Evolutionary conservation across 2,797 vertebrate genomes (phyloP), one percentile per base, ranked within the genome.

Genomic region (Acanthis flammea): DNA sequence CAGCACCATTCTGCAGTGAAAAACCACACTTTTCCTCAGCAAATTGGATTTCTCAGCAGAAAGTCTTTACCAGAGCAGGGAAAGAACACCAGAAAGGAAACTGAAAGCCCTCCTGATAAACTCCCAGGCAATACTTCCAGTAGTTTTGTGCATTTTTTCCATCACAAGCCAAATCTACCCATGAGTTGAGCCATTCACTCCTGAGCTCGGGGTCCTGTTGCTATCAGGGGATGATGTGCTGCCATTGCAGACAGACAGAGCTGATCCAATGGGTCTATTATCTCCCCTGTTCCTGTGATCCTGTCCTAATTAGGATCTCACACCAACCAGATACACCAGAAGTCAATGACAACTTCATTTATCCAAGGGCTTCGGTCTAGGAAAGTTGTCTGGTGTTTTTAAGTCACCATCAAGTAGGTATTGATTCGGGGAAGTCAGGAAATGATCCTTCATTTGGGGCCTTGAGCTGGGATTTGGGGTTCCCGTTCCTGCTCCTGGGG

Each of bases 261-360:
- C 65, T 67, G 95, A 91, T 65, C 95, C 94, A 94, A 92, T 48
- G 81, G 94, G 93, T 95, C 88, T 87, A 89, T 96, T 94, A 94
- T 77, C 86, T 85, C 67, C 71, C 50, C 73, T 3, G 22, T 75
- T 79, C 71, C 78, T 42, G 50, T 54, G 94, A 97, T 95, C 94
- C 94, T 79, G 93, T 89, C 86, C 96, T 97, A 97, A 97, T 97
- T 96, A 96, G 96, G 95, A 95, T 95, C 95, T 96, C 95, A 92
- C 91, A 86, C 89, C 53, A n/a, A 88, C 94, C 92, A 92, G 92
- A 94, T 94, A 95, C 92, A 96, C 89, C 92, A 96, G 92, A 88
- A 97, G 95, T 95, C 96, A 96, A 96, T 96, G 95, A 97, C 95
- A 96, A 96, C 95, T 96, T 96, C 95, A 97, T 96, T 96, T 96